Conservation (phyloP, 2,113 vertebrate genomes). For the Pachycephala philippinensis region DNA sequence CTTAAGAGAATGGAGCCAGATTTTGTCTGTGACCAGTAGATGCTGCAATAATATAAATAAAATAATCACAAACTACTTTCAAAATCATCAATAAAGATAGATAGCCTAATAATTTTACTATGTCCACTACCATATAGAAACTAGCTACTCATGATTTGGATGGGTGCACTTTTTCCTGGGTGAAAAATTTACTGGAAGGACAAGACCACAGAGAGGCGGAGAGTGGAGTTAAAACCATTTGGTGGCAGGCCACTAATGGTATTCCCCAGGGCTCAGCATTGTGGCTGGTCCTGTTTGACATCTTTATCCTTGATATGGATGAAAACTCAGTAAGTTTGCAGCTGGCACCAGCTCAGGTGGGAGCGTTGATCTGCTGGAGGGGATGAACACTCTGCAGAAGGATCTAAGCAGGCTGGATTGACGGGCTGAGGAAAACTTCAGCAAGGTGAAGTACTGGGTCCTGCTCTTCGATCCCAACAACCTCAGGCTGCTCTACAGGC, state of each 20-base stretch:
- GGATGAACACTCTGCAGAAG: not conserved
- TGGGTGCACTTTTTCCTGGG: not conserved
- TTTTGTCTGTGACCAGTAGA: not conserved
- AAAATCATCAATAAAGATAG: not conserved
- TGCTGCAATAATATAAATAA: not conserved
- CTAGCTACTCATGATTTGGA: not conserved
- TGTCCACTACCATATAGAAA: rapidly evolving
- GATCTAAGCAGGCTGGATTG: not conserved
- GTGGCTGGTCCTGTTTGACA: rapidly evolving
- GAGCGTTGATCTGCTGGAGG: not conserved
- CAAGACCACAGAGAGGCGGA: too few relatives aligned
- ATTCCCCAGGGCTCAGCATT: not conserved
- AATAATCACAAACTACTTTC: not conserved
- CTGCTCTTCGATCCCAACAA: not conserved
- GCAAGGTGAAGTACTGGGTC: not conserved
- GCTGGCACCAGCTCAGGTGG: not conserved
- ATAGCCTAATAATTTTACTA: not conserved
- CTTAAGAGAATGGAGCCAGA: not conserved
- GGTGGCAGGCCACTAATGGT: not conserved
- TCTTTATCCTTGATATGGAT: not conserved
- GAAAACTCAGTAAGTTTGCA: not conserved
- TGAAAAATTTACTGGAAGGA: not conserved
- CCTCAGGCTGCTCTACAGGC: not conserved
- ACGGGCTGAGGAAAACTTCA: not conserved
- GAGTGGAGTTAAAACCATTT: not conserved